A percentile compares a stretch with the other conserved stretches of the same genome.
Conservation (phyloP, 2,797 vertebrate genomes). For the Crax fasciolata region DNA sequence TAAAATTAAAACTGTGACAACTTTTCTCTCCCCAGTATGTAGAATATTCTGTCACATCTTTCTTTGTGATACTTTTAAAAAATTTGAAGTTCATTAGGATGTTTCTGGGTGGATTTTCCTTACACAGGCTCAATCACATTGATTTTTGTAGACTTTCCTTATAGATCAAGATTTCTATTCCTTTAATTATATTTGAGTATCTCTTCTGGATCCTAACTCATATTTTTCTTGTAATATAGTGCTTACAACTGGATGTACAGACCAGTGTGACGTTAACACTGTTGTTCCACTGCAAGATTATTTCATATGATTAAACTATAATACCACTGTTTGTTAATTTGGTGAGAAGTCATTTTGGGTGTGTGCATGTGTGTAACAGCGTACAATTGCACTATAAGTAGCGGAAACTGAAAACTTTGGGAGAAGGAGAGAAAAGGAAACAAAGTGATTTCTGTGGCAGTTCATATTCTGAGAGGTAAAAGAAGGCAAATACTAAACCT, state of each 20-base stretch:
- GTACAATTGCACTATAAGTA: neutral
- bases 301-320: neutral
- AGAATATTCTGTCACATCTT: neutral
- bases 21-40: accelerated
- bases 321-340: neutral
- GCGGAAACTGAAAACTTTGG: neutral
- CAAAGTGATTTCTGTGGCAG: neutral
- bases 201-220: neutral
- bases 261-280: neutral
- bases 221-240: neutral
- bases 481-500: neutral
- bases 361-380: neutral
- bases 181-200: neutral
- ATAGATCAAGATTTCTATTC: neutral
- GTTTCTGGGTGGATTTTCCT: neutral
- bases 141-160: neutral
- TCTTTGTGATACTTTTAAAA: neutral
- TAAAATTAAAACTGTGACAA: neutral
- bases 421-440: neutral
- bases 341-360: neutral
- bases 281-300: neutral
- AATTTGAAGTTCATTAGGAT: neutral
- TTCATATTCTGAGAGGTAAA: neutral
- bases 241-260: neutral
- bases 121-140: neutral